Evolutionary conservation across 2,888 invertebrate genomes (phyloP), one percentile per base, ranked within the genome.

Genomic region (Tuberolachnus salignus): DNA sequence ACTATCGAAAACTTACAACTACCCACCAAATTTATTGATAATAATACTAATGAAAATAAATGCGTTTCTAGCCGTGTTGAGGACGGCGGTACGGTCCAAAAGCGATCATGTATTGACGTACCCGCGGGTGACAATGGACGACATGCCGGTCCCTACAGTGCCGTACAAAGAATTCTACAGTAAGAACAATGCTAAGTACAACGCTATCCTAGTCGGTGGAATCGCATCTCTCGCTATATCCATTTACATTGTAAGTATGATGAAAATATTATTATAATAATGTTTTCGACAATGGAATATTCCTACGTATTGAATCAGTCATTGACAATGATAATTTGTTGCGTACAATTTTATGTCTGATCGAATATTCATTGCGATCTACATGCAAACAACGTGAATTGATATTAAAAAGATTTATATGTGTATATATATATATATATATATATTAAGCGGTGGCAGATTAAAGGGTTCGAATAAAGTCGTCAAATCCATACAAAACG

Each of bases 141-240:
- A 94, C 84, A 85, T 94, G 84, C 93, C 93, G 0, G 87, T 91
- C 70, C 94, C 94, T 1, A 86, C 88, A 80, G 94, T 94, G 78
- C 91, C 91, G 26, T 95, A 94, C 94, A 88, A 92, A 84, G 89
- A 91, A 73, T 85, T 88, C 66, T 84, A 93, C 83, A 88, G 90
- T 75, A 88, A 89, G 49, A 88, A 88, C 81, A 92, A 94, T 84
- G 86, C 88, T 82, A 89, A 88, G 83, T 92, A 91, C 87, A 94
- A 93, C 83, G 85, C 88, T 11, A 87, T 89, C 16, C 87, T 95
- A 69, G 82, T 88, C 13, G 83, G 87, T 69, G 93, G 94, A 1
- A 42, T 80, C 1, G 10, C 21, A 3, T 6, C 21, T 0, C n/a
- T 81, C 1, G 57, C 26, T 8, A 9, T 49, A 0, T 69, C 81